Conservation (phyloP, 2,113 vertebrate species). For the Notarius quadriscutis region DNA sequence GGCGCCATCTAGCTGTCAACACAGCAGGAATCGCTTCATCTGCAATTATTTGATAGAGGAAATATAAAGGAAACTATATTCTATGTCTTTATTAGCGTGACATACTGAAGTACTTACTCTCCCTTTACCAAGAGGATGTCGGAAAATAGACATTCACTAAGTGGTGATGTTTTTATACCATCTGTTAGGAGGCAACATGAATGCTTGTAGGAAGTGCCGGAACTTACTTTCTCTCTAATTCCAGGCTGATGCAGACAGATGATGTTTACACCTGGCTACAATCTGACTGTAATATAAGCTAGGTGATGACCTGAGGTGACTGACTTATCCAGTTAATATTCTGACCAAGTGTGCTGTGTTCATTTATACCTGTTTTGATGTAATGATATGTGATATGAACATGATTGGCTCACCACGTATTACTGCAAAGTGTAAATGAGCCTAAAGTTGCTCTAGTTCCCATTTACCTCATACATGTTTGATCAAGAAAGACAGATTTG, state of each 20-base stretch:
- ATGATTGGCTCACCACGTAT: neutral
- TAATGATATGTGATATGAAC: neutral
- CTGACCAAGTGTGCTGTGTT: neutral
- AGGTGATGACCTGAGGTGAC: neutral
- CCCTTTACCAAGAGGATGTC: neutral
- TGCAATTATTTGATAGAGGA: neutral
- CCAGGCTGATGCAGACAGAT: neutral
- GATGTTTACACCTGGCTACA: neutral
- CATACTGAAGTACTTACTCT: neutral
- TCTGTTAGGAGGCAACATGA: neutral
- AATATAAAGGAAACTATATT: neutral
- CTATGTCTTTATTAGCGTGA: neutral
- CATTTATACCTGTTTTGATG: neutral
- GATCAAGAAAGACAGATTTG: slow-evolving; percentile 3
- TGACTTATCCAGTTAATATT: neutral
- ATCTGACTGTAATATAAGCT: neutral
- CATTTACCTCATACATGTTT: slow-evolving; percentile 1
- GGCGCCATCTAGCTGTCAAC: neutral
- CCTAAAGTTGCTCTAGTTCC: neutral
- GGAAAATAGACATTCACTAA: neutral
- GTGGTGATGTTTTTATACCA: neutral
- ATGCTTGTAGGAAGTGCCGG: neutral
- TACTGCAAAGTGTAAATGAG: neutral
- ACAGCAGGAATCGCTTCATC: neutral
- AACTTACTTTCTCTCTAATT: neutral